Percentiles rank a stretch among this genome's conserved stretches.
phyloP scores from a whole-genome alignment of 1,140 invertebrate genomes.

The Heliconius melpomene region DNA sequence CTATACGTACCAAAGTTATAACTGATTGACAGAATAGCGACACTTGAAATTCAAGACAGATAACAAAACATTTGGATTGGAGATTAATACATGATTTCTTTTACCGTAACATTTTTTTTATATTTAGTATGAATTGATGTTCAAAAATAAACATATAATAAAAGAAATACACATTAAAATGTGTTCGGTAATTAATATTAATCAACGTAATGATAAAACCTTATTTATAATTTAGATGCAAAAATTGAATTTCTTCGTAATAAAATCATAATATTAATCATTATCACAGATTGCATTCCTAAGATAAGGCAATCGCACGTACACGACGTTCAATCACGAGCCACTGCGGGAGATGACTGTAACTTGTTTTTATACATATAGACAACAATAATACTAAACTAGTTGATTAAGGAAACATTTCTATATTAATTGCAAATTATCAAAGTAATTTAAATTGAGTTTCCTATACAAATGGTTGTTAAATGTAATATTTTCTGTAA shows the following conservation, averaged over 20 bases:
- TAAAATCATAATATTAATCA: slow-evolving; percentile 41
- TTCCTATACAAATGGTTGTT: neutral
- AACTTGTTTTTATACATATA: neutral
- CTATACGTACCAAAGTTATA: too few species aligned
- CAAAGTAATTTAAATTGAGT: neutral
- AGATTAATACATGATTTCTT: neutral
- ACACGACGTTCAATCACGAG: slow-evolving; percentile 53
- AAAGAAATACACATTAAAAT: neutral
- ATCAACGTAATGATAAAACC: neutral
- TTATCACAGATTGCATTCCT: slow-evolving; percentile 60
- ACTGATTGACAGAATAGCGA: too few species aligned
- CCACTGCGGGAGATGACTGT: slow-evolving; percentile 40
- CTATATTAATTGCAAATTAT: neutral
- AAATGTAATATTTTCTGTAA: neutral
- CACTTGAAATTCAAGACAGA: too few species aligned
- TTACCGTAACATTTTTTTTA: neutral
- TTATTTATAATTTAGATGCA: neutral
- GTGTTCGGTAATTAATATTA: neutral
- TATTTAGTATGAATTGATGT: neutral
- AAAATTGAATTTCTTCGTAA: slow-evolving; percentile 11
- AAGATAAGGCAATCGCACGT: slow-evolving; percentile 53
- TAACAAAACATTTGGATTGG: too few species aligned
- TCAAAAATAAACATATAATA: neutral
- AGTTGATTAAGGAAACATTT: neutral
- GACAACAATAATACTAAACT: neutral